These are phyloP conservation scores for Gortyna flavago DNA, from an alignment of 2,888 invertebrate species.

Conservation along the genomic window DNA sequence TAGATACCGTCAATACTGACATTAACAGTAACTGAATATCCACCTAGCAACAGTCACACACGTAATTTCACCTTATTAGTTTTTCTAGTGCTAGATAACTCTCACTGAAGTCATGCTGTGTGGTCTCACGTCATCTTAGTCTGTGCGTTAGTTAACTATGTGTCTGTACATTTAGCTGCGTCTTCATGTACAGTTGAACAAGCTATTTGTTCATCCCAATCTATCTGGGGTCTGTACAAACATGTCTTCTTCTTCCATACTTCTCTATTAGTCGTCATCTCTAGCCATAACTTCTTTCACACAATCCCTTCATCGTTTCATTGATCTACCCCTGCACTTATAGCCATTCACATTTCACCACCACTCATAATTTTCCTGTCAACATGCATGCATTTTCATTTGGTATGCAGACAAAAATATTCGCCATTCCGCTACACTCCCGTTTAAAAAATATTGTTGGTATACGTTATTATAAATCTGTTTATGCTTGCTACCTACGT, in stretches of 20 bases:
- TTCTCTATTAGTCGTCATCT: background rate
- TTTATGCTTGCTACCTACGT: background rate
- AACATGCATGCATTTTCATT: constrained; percentile 1
- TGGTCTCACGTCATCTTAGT: constrained; percentile 56
- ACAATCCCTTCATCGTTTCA: background rate
- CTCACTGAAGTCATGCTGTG: constrained; percentile 66
- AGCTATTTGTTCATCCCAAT: background rate
- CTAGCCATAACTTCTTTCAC: background rate
- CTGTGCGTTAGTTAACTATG: constrained; percentile 32
- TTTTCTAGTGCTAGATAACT: constrained; percentile 51
- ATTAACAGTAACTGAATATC: constrained; percentile 12
- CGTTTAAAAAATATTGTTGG: no score
- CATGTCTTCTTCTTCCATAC: background rate
- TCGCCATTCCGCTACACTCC: no score
- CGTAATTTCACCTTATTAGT: constrained; percentile 57
- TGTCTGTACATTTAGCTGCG: background rate
- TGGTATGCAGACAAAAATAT: background rate
- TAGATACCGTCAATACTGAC: background rate
- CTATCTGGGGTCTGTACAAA: background rate
- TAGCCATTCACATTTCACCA: background rate
- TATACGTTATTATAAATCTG: background rate
- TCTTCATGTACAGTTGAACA: background rate
- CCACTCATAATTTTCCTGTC: background rate
- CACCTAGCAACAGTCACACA: constrained; percentile 31
- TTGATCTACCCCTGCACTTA: background rate